Percentiles rank a stretch among this genome's conserved stretches.
phyloP scores from a whole-genome alignment of 2,888 invertebrate genomes.

The Stenchaetothrips biformis region DNA sequence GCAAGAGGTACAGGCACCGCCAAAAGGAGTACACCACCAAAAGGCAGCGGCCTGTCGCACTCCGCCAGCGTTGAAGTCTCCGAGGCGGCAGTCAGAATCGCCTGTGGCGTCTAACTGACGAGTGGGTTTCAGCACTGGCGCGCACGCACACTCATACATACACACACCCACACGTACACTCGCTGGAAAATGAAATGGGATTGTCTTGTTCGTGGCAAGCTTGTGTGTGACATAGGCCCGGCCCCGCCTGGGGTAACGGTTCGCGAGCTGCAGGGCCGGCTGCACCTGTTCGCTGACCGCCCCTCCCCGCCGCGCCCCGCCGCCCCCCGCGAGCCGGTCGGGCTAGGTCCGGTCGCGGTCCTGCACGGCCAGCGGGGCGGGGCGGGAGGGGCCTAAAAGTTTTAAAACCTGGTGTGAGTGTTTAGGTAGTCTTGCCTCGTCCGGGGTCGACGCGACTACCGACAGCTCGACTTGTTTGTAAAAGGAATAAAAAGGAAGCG shows the following conservation, averaged over 20 bases:
- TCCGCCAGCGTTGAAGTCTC: too few relatives aligned
- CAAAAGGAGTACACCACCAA: too few relatives aligned
- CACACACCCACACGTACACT: too few relatives aligned
- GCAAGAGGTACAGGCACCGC: not conserved
- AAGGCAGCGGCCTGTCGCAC: too few relatives aligned
- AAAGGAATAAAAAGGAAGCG: slow-evolving; percentile 7
- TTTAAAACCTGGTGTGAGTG: not conserved
- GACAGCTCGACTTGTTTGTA: slow-evolving; percentile 24
- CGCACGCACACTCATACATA: too few relatives aligned
- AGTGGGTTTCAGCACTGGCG: too few relatives aligned
- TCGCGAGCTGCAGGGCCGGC: not conserved
- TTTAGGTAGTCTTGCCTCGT: not conserved
- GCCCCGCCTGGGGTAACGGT: not conserved
- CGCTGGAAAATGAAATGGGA: too few relatives aligned
- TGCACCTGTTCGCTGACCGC: not conserved
- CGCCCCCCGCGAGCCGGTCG: not conserved
- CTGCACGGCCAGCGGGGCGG: too few relatives aligned
- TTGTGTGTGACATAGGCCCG: not conserved
- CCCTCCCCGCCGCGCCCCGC: not conserved
- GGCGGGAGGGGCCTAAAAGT: not conserved
- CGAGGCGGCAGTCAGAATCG: too few relatives aligned
- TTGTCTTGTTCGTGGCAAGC: too few relatives aligned
- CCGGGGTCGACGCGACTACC: not conserved
- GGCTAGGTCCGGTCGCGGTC: not conserved
- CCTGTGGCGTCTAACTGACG: too few relatives aligned